Conservation (phyloP, 2,113 vertebrate genomes). For the Pampusana beccarii region DNA sequence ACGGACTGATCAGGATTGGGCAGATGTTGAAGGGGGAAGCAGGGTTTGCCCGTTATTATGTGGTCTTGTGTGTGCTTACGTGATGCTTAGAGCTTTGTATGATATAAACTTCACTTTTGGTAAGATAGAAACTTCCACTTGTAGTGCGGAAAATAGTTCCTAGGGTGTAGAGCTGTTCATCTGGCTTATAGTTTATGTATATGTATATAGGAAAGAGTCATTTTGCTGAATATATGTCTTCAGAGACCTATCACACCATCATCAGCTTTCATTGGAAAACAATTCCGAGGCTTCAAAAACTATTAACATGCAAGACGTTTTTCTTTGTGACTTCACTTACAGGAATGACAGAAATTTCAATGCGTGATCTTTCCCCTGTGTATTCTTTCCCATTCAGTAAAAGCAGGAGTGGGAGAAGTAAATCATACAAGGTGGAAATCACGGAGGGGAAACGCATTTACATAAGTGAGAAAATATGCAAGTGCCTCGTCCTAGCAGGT, state of each 20-base stretch:
- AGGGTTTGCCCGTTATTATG: not conserved
- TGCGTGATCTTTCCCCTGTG: not conserved
- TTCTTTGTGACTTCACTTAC: not conserved
- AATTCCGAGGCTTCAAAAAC: not conserved
- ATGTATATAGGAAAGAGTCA: not conserved
- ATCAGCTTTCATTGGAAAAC: constrained; percentile 31
- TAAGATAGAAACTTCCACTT: not conserved
- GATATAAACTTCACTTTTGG: not conserved
- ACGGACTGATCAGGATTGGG: not conserved
- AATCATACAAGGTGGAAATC: not conserved
- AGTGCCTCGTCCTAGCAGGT: not conserved
- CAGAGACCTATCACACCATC: not conserved
- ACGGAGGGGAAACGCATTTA: not conserved
- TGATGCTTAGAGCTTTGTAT: not conserved
- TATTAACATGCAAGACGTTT: not conserved
- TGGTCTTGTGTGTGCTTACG: not conserved
- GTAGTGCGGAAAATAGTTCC: not conserved
- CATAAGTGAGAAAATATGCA: not conserved
- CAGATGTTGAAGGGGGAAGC: not conserved
- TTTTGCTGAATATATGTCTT: not conserved
- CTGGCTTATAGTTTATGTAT: not conserved
- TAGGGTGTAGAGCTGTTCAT: not conserved
- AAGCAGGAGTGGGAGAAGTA: not conserved
- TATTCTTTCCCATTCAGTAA: not conserved
- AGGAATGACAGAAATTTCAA: not conserved